These are phyloP conservation scores for Zaprionus capensis DNA, from an alignment of 1,140 invertebrate species.

Conservation along the genomic window DNA sequence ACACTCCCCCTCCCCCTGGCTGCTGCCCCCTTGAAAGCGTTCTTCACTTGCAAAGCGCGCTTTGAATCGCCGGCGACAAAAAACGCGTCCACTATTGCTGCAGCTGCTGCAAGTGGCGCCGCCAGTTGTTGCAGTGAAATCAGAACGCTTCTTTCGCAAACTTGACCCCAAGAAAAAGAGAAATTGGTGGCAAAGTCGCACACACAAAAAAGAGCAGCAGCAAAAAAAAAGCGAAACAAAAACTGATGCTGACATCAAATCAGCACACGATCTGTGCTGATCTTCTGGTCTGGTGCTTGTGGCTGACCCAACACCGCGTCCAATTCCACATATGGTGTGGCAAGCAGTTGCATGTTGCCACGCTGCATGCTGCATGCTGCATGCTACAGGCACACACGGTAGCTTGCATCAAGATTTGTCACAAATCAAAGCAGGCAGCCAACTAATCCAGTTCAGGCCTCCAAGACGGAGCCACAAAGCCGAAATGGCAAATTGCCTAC, in stretches of 20 bases:
- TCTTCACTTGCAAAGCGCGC: slow-evolving; percentile 30
- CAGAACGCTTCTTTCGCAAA: slow-evolving; percentile 74
- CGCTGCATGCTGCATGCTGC: slow-evolving; percentile 39
- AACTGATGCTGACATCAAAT: slow-evolving; percentile 64
- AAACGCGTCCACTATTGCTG: slow-evolving; percentile 39
- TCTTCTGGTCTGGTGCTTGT: background rate
- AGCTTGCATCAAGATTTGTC: slow-evolving; percentile 80
- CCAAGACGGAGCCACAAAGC: slow-evolving; percentile 37
- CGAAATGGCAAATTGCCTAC: slow-evolving; percentile 77
- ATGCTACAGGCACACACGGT: slow-evolving; percentile 66
- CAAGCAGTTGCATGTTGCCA: slow-evolving; percentile 22
- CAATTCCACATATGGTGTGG: slow-evolving; percentile 9
- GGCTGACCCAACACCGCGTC: slow-evolving; percentile 34
- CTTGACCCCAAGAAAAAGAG: slow-evolving; percentile 82
- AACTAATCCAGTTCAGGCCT: slow-evolving; percentile 80
- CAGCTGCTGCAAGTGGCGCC: slow-evolving; percentile 17
- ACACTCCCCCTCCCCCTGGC: background rate
- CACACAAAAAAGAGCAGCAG: slow-evolving; percentile 25
- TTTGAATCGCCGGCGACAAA: slow-evolving; percentile 11
- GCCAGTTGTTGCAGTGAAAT: slow-evolving; percentile 60
- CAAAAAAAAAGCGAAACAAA: slow-evolving; percentile 49
- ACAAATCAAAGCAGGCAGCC: slow-evolving; percentile 75
- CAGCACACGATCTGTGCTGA: slow-evolving; percentile 68
- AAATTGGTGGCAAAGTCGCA: slow-evolving; percentile 67
- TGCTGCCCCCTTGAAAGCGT: slow-evolving; percentile 20